These are phyloP conservation scores for Rhinopomastus cyanomelas DNA, from an alignment of 2,113 vertebrate species.

Conservation along the genomic window DNA sequence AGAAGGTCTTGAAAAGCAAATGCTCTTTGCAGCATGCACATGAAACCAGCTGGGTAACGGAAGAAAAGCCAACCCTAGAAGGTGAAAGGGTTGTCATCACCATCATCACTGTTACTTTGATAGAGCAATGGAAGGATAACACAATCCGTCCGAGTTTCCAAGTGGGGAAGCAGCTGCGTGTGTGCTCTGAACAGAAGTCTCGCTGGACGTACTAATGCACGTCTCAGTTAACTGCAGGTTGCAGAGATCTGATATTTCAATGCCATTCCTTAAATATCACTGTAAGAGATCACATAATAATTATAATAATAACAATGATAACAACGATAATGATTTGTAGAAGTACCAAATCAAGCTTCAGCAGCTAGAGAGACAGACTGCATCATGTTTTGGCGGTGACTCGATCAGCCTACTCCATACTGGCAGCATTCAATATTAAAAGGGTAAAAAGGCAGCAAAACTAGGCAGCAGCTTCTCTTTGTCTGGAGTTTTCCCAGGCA, in stretches of 20 bases:
- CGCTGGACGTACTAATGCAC: conserved; percentile 19
- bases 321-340: background rate
- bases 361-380: conserved; percentile 73
- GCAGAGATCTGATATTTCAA: conserved; percentile 61
- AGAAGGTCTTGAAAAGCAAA: background rate
- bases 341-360: conserved; percentile 74
- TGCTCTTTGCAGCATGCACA: conserved; percentile 15
- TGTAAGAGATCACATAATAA: conserved; percentile 53
- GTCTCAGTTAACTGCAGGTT: conserved; percentile 39
- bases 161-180: conserved; percentile 44
- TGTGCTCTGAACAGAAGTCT: conserved; percentile 31
- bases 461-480: conserved; percentile 78
- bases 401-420: conserved; percentile 59
- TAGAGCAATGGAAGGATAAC: conserved; percentile 51
- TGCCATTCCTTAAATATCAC: conserved; percentile 64
- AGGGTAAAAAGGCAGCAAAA: conserved; percentile 79
- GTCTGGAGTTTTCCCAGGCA: conserved; percentile 76
- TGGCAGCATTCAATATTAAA: conserved; percentile 72
- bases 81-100: background rate
- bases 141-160: conserved; percentile 37
- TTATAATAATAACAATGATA: background rate
- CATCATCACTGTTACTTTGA: conserved; percentile 16
- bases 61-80: background rate
- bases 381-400: conserved; percentile 71
- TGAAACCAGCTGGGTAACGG: conserved; percentile 37